Conservation (phyloP, 2,113 vertebrate genomes). For the Nesoenas mayeri region DNA sequence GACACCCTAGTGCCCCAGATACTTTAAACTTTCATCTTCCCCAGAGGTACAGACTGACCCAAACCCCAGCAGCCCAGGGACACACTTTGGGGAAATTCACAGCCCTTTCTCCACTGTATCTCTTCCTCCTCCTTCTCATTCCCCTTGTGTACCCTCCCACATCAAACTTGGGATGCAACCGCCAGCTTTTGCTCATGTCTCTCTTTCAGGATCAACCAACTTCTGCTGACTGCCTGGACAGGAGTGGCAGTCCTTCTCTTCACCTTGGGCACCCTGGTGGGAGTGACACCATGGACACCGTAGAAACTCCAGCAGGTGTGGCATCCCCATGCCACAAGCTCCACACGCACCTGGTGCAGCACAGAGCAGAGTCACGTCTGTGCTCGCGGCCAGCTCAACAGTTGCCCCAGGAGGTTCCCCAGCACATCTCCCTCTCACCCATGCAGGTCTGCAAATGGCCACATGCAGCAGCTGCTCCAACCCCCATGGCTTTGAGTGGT, state of each 20-base stretch:
- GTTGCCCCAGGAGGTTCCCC: not conserved
- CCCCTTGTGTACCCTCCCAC: fast-evolving
- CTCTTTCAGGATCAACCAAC: not conserved
- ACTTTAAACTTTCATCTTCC: not conserved
- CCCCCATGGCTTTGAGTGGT: not conserved
- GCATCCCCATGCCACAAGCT: not conserved
- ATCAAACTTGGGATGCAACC: not conserved
- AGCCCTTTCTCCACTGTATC: not conserved
- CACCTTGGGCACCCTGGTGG: no score
- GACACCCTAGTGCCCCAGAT: fast-evolving
- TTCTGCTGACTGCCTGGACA: not conserved
- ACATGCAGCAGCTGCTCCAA: fast-evolving
- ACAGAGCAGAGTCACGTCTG: no score
- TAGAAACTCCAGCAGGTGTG: not conserved
- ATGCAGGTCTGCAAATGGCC: not conserved
- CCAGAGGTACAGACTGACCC: not conserved
- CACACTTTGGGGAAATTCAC: not conserved
- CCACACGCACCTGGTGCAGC: not conserved
- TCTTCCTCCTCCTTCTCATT: not conserved
- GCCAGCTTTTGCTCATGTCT: not conserved
- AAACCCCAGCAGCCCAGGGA: not conserved
- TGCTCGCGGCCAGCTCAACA: fast-evolving
- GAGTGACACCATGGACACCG: not conserved
- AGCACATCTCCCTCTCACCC: not conserved
- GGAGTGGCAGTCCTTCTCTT: not conserved